A percentile compares a stretch with the other conserved stretches of the same genome.
These are phyloP conservation scores for Phengaris alcon DNA, from an alignment of 2,888 invertebrate genomes.

Conservation along the genomic window DNA sequence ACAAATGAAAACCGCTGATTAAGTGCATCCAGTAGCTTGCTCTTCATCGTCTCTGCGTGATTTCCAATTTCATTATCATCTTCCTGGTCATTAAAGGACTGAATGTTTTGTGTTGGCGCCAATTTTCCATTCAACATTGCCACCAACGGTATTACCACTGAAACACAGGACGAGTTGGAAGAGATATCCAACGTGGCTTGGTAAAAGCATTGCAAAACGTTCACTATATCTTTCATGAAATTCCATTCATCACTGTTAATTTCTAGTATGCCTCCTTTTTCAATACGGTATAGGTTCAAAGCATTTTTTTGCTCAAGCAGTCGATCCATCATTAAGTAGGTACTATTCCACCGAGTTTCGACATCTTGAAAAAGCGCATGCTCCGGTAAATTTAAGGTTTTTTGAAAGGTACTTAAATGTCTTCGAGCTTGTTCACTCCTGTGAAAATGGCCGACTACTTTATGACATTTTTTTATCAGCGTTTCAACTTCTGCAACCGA, in stretches of 20 bases:
- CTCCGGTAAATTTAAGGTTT: constrained; percentile 34
- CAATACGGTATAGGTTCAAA: constrained; percentile 22
- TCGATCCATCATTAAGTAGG: constrained; percentile 30
- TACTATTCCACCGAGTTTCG: constrained; percentile 21
- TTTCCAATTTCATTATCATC: constrained; percentile 23
- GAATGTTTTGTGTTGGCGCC: no score
- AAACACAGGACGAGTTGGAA: constrained; percentile 35
- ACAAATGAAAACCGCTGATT: constrained; percentile 34
- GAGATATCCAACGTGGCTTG: constrained; percentile 35
- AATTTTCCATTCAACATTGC: constrained; percentile 30
- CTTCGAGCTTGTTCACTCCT: no score
- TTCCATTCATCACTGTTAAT: constrained; percentile 28
- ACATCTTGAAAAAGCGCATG: constrained; percentile 38
- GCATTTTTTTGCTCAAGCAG: constrained; percentile 31
- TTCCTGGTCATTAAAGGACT: no score
- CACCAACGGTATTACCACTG: constrained; percentile 32
- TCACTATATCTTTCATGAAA: no score
- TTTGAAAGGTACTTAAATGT: no score
- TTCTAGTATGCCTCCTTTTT: constrained; percentile 22
- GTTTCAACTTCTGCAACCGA: no score
- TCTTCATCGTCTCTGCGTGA: constrained; percentile 33
- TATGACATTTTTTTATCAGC: no score
- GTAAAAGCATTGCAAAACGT: constrained; percentile 34
- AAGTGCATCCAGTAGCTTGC: constrained; percentile 30
- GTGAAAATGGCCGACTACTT: no score